phyloP scores from a whole-genome alignment of 2,888 invertebrate species.

The Steinernema carpocapsae region DNA sequence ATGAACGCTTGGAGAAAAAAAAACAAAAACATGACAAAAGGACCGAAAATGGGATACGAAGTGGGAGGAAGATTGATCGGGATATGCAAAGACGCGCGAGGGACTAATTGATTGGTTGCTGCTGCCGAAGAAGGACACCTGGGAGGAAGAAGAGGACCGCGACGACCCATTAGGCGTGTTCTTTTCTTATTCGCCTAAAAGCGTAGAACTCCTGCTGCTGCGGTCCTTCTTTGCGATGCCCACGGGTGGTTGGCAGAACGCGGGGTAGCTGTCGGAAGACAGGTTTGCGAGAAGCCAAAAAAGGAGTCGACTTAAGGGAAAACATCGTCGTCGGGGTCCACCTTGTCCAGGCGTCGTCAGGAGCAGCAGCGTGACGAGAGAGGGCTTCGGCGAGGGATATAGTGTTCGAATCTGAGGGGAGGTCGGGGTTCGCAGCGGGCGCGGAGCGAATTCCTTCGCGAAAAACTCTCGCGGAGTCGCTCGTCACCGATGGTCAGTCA shows the following conservation, averaged over 20 bases:
- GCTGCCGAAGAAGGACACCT: constrained; percentile 12
- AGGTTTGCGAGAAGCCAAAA: constrained; percentile 1
- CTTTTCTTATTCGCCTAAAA: too few species aligned
- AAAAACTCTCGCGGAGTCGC: constrained; percentile 22
- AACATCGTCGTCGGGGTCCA: background rate
- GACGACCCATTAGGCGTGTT: background rate
- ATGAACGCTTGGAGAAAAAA: background rate
- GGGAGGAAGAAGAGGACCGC: background rate
- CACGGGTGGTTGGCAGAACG: constrained; percentile 8
- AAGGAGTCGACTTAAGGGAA: constrained; percentile 11
- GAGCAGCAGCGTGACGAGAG: constrained; percentile 3
- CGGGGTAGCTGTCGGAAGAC: background rate
- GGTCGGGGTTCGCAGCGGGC: background rate
- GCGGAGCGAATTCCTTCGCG: constrained; percentile 28
- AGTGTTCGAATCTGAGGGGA: constrained; percentile 14
- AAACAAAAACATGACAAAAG: background rate
- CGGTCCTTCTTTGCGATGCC: background rate
- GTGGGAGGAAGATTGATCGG: background rate
- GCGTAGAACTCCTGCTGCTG: too few species aligned
- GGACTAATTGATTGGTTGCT: background rate
- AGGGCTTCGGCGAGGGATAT: constrained; percentile 22
- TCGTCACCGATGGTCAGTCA: constrained; percentile 24
- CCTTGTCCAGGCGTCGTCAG: too few species aligned
- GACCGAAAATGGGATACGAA: background rate
- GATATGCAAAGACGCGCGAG: constrained; percentile 6